Evolutionary conservation across 2,113 vertebrate species (phyloP), one percentile per base, ranked within the genome.

Genomic region (Bucco capensis): DNA sequence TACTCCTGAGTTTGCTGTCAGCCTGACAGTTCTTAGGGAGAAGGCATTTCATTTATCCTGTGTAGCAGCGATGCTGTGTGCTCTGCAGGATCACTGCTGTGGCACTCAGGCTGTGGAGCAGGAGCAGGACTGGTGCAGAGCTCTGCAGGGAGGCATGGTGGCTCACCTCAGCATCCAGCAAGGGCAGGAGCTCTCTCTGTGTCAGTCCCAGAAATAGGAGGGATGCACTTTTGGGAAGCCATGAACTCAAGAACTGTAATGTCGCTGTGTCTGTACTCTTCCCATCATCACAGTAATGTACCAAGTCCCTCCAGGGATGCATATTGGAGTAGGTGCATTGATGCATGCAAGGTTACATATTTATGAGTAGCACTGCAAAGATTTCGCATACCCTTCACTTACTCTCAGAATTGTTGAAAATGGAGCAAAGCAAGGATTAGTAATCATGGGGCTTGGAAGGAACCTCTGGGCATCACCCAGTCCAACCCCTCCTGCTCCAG

Each of bases 181-280:
- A 12, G 51, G 3, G 14, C 58, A 31, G 58, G 72, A 66, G 51
- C 51, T 44, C 15, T 37, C 47, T 56, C 50, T 3, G 16, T 4
- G 8, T 12, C 56, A 12, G 31, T 2, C 19, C 60, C 3, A 22
- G 21, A 8, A 12, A 8, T 2, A 3, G 46, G 54, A 46, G 53
- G 53, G 44, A 6, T 19, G 28, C 22, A 4, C 33, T 56, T 7
- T 1, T 3, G 62, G 78, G 42, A 35, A 51, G 46, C 54, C 3
- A 5, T 23, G 0, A 7, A 0, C 12, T 14, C 2, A 1, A 16
- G 44, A 35, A 30, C 15, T 4, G 1, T 2, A 0, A 5, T 2
- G 16, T 9, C 53, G 44, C 0, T 81, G 84, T 54, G 19, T 0
- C 25, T 30, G 51, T 18, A 1, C 38, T 31, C 31, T 10, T 65